These are phyloP conservation scores for Thymelicus sylvestris DNA, from an alignment of 2,888 invertebrate species.

Conservation along the genomic window DNA sequence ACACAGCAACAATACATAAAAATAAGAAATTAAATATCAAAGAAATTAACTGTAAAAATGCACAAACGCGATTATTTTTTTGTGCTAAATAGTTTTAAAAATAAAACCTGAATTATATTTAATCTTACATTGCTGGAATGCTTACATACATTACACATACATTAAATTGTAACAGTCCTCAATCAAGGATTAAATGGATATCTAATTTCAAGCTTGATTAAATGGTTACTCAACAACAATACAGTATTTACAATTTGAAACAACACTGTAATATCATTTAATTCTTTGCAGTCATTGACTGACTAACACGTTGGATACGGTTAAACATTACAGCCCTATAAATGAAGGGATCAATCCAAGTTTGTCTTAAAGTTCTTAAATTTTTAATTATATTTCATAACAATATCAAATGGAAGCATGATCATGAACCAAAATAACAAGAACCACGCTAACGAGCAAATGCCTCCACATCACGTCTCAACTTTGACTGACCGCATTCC, in stretches of 20 bases:
- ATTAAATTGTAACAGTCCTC: constrained; percentile 52
- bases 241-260: constrained; percentile 70
- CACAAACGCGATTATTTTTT: background rate
- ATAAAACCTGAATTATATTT: constrained; percentile 38
- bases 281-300: constrained; percentile 60
- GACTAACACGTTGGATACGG: background rate
- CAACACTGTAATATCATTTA: constrained; percentile 74
- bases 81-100: constrained; percentile 25
- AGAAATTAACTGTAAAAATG: background rate
- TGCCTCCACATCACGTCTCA: constrained; percentile 39
- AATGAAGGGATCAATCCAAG: background rate
- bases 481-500: constrained; percentile 47
- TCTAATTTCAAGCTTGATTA: constrained; percentile 46
- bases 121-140: constrained; percentile 67
- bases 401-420: too few species aligned
- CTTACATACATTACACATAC: constrained; percentile 64
- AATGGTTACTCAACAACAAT: constrained; percentile 53
- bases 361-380: background rate
- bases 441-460: background rate
- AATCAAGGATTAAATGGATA: constrained; percentile 41
- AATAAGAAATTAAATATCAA: constrained; percentile 10
- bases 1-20: constrained; percentile 12
- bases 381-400: too few species aligned
- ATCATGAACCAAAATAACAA: background rate
- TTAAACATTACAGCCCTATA: background rate